Conservation (phyloP, 2,888 invertebrate species). For the Ischnus inquisitorius region DNA sequence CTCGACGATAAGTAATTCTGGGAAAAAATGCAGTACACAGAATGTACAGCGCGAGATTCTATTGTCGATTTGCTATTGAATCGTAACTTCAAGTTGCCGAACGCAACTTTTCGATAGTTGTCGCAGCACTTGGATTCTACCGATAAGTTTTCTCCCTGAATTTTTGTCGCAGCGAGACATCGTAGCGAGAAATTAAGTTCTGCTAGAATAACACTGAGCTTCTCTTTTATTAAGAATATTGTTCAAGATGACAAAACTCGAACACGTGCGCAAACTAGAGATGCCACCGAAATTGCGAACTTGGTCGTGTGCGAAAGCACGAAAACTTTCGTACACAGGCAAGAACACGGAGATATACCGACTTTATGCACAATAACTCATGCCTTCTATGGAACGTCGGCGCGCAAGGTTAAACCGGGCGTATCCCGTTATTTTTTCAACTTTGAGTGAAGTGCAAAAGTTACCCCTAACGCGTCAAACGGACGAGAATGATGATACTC, state of each 20-base stretch:
- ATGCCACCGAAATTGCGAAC: background rate
- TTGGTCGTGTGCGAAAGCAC: background rate
- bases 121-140: no score
- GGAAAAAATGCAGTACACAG: no score
- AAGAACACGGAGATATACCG: background rate
- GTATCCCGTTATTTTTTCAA: constrained; percentile 13
- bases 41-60: no score
- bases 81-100: no score
- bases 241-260: background rate
- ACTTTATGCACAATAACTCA: background rate
- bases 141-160: no score
- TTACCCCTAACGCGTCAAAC: constrained; percentile 58
- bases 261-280: background rate
- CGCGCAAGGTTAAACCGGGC: constrained; percentile 31
- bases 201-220: no score
- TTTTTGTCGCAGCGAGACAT: no score
- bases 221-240: background rate
- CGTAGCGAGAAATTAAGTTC: no score
- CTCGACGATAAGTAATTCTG: no score
- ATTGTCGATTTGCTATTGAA: no score
- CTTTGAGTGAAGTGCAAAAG: constrained; percentile 50
- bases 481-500: constrained; percentile 47
- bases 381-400: background rate
- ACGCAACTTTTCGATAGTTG: no score
- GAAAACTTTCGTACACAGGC: background rate